These are phyloP conservation scores for Coenonympha arcania DNA, from an alignment of 2,888 invertebrate species.

Conservation along the genomic window DNA sequence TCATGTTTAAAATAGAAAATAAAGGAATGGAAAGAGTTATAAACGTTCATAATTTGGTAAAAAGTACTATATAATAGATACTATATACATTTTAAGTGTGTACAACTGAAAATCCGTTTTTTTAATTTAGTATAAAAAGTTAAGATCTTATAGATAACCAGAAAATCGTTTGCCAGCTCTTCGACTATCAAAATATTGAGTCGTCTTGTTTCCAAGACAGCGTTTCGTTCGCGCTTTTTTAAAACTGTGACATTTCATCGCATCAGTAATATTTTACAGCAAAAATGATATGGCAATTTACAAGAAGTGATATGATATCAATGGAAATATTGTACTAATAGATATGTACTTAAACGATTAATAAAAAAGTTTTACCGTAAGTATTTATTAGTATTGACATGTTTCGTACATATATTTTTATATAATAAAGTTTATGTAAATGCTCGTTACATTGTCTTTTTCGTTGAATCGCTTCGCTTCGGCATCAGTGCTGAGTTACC, in stretches of 20 bases:
- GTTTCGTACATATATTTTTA: slow-evolving; percentile 55
- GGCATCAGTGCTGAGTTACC: slow-evolving; percentile 52
- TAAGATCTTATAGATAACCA: no score
- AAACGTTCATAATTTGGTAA: no score
- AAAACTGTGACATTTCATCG: slow-evolving; percentile 46
- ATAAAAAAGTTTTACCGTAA: slow-evolving; percentile 14
- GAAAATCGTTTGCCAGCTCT: slow-evolving; percentile 2
- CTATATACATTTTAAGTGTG: no score
- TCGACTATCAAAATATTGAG: not conserved
- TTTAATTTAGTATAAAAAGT: no score
- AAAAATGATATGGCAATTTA: slow-evolving; percentile 72
- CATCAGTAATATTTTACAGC: slow-evolving; percentile 47
- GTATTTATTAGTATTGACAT: slow-evolving; percentile 39
- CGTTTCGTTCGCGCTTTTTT: slow-evolving; percentile 37
- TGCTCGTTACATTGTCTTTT: slow-evolving; percentile 69
- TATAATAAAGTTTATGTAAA: slow-evolving; percentile 52
- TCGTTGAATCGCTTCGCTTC: slow-evolving; percentile 55
- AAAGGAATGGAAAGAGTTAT: no score
- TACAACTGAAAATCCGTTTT: no score
- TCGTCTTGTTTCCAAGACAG: slow-evolving; percentile 14
- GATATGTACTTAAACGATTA: slow-evolving; percentile 70
- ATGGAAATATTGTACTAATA: slow-evolving; percentile 71
- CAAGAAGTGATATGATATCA: slow-evolving; percentile 71
- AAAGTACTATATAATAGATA: no score
- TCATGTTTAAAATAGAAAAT: no score